These are phyloP conservation scores for Cheiracanthium punctorium DNA, from an alignment of 2,888 invertebrate genomes.

Conservation along the genomic window DNA sequence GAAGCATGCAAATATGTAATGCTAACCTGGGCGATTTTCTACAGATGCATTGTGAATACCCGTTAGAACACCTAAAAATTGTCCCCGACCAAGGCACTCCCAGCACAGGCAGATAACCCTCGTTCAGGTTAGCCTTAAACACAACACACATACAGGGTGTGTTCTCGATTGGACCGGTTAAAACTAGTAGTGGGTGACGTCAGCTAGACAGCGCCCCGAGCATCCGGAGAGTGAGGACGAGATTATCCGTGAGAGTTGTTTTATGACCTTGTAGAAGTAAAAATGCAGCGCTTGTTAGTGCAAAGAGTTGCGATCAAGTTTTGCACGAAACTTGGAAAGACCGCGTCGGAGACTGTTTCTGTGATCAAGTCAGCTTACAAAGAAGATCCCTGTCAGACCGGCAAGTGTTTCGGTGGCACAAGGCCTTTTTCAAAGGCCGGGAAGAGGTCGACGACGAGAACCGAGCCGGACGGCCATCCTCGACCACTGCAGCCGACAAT, in stretches of 20 bases:
- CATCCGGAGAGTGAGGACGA: neutral
- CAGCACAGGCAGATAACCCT: no score
- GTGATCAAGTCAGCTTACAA: constrained; percentile 6
- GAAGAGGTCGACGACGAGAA: constrained; percentile 45
- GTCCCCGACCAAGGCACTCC: no score
- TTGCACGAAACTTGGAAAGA: constrained; percentile 26
- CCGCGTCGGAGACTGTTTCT: constrained; percentile 8
- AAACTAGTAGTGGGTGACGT: no score
- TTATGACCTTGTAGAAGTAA: neutral
- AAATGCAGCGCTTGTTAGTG: constrained; percentile 6
- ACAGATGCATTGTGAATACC: no score
- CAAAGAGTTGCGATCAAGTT: constrained; percentile 22
- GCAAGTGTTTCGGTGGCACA: neutral
- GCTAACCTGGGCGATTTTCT: no score
- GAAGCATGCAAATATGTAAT: no score
- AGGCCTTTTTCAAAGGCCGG: constrained; percentile 24
- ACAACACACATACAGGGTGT: no score
- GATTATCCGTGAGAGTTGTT: neutral
- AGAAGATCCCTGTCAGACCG: neutral
- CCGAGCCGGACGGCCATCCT: constrained; percentile 25
- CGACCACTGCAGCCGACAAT: constrained; percentile 22
- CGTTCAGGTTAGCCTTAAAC: no score
- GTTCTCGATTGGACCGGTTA: no score
- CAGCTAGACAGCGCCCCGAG: neutral
- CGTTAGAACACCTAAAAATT: no score